Percentiles rank a stretch among this genome's conserved stretches.
phyloP scores from a whole-genome alignment of 1,140 invertebrate genomes.

The Brachionus angularis region DNA sequence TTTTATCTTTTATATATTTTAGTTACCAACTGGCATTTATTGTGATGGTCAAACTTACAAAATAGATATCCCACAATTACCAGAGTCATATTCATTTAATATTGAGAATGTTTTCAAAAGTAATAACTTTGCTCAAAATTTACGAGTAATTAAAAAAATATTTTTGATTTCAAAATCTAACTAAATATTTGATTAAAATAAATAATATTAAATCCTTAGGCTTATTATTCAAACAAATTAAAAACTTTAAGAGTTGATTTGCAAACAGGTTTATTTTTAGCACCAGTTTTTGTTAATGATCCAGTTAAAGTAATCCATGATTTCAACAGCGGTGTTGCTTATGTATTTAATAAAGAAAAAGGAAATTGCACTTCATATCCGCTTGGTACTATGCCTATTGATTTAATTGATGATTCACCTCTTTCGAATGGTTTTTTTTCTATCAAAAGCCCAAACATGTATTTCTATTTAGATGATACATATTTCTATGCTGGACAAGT shows the following conservation, averaged over 20 bases:
- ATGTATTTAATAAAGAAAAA: slow-evolving; percentile 13
- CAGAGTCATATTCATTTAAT: slow-evolving; percentile 25
- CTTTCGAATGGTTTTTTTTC: neutral
- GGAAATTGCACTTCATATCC: slow-evolving; percentile 33
- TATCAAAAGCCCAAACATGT: neutral
- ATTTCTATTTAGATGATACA: slow-evolving; percentile 3
- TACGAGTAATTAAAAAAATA: slow-evolving; percentile 12
- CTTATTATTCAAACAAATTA: slow-evolving; percentile 20
- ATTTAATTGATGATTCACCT: slow-evolving; percentile 12
- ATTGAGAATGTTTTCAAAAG: neutral
- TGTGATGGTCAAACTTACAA: slow-evolving; percentile 10
- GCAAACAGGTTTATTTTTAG: neutral
- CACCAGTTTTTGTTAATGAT: neutral
- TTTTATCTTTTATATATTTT: too few species aligned
- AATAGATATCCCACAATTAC: neutral
- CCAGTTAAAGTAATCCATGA: slow-evolving; percentile 37
- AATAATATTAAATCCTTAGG: neutral
- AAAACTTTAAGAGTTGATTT: slow-evolving; percentile 17
- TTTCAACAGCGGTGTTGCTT: slow-evolving; percentile 41
- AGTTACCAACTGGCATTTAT: slow-evolving; percentile 20
- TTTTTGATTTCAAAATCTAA: neutral
- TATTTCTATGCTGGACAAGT: slow-evolving; percentile 38
- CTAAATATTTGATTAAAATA: neutral
- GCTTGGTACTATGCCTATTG: neutral
- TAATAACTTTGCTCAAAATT: neutral